Conservation (phyloP, 2,797 vertebrate genomes). For the Hippocampus kuda region DNA sequence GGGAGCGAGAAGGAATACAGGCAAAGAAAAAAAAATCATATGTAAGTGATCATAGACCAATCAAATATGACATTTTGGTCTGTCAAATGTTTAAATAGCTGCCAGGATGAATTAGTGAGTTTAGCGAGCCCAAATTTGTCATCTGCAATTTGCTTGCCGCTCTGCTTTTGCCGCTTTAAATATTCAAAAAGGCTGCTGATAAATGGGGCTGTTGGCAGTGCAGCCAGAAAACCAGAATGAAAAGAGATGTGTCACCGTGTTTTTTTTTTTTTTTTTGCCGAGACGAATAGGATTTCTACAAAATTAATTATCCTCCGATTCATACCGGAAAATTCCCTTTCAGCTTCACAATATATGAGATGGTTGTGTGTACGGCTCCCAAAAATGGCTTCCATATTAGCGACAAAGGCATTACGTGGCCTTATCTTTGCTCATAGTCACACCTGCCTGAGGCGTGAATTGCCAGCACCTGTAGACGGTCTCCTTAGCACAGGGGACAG, state of each 20-base stretch:
- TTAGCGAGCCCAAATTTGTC: not conserved
- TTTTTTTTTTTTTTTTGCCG: not conserved
- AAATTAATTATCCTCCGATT: not conserved
- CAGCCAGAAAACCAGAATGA: not conserved
- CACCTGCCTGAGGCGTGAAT: not conserved
- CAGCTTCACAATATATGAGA: conserved; percentile 4
- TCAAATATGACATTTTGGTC: not conserved
- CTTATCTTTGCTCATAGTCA: not conserved
- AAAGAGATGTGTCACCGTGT: not conserved
- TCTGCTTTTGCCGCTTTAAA: not conserved
- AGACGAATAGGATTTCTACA: not conserved
- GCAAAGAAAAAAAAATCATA: not conserved
- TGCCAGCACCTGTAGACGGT: not conserved
- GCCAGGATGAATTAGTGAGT: not conserved
- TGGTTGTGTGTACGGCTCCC: not conserved
- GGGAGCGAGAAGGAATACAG: not conserved
- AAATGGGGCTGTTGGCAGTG: not conserved
- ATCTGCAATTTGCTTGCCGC: not conserved
- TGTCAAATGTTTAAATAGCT: conserved; percentile 1
- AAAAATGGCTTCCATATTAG: conserved; percentile 7
- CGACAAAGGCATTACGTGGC: not conserved
- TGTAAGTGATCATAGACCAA: not conserved
- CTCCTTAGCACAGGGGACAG: not conserved
- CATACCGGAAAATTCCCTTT: not conserved
- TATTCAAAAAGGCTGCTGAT: conserved; percentile 1